These are phyloP conservation scores for Metopolophium dirhodum DNA, from an alignment of 1,140 invertebrate species.

Conservation along the genomic window DNA sequence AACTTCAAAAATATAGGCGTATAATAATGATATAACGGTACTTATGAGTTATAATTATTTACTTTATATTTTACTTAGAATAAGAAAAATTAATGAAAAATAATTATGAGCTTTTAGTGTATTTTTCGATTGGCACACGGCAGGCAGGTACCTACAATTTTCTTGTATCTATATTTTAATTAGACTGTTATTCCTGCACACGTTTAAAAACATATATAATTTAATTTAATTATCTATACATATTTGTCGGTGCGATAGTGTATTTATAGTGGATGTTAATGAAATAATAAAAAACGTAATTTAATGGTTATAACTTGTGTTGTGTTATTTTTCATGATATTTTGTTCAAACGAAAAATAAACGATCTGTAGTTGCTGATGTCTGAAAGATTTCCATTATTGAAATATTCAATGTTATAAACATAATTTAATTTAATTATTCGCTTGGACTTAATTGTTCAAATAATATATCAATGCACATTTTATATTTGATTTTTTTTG, in stretches of 20 bases:
- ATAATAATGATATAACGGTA: background rate
- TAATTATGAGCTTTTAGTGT: background rate
- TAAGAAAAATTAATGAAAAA: background rate
- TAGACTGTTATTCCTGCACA: background rate
- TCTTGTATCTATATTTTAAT: background rate
- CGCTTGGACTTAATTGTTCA: background rate
- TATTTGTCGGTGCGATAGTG: background rate
- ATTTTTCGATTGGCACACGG: background rate
- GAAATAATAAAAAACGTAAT: background rate
- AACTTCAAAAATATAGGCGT: background rate
- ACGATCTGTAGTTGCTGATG: background rate
- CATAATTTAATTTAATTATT: slow-evolving; percentile 2
- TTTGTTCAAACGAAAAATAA: background rate
- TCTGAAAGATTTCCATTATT: background rate
- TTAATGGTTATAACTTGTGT: background rate
- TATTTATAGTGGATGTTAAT: background rate
- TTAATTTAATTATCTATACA: background rate
- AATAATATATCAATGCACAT: background rate
- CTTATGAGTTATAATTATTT: background rate
- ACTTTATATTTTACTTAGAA: background rate
- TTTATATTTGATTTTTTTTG: background rate
- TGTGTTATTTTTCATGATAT: too few species aligned
- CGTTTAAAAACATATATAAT: background rate
- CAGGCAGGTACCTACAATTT: background rate
- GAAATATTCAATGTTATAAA: background rate